These are phyloP conservation scores for Aptenodytes patagonicus DNA, from an alignment of 2,113 vertebrate species.

Conservation along the genomic window DNA sequence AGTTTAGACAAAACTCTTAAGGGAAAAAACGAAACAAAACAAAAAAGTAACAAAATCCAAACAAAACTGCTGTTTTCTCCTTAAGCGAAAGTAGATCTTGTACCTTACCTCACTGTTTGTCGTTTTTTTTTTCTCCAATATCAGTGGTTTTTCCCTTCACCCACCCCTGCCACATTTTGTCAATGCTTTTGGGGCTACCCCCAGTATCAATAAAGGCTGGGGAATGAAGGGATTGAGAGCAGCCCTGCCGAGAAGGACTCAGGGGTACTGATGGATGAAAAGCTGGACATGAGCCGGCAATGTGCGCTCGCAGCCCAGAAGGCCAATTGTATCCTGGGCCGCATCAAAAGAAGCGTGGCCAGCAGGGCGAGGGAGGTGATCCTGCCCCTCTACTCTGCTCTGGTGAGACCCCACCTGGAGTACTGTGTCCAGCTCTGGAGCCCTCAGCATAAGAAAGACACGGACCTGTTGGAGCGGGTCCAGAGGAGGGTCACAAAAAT, in stretches of 20 bases:
- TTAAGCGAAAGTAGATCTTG: neutral
- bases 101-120: neutral
- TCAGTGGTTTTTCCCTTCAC: neutral
- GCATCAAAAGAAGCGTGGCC: neutral
- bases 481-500: neutral
- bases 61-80: neutral
- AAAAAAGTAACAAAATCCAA: neutral
- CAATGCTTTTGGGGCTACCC: neutral
- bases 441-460: neutral
- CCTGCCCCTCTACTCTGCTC: neutral
- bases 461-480: fast-evolving
- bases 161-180: neutral
- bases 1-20: neutral
- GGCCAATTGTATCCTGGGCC: neutral
- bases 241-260: neutral
- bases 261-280: neutral
- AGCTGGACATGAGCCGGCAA: neutral
- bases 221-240: neutral
- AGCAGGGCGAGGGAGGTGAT: neutral
- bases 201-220: neutral
- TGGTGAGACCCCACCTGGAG: neutral
- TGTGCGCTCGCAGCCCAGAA: neutral
- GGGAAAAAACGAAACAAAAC: neutral
- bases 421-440: neutral
- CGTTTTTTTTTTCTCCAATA: fast-evolving